A percentile compares a stretch with the other conserved stretches of the same genome.
phyloP scores from a whole-genome alignment of 37 sponge, comb jelly and placozoan genomes.

The Eunapius fragilis region DNA sequence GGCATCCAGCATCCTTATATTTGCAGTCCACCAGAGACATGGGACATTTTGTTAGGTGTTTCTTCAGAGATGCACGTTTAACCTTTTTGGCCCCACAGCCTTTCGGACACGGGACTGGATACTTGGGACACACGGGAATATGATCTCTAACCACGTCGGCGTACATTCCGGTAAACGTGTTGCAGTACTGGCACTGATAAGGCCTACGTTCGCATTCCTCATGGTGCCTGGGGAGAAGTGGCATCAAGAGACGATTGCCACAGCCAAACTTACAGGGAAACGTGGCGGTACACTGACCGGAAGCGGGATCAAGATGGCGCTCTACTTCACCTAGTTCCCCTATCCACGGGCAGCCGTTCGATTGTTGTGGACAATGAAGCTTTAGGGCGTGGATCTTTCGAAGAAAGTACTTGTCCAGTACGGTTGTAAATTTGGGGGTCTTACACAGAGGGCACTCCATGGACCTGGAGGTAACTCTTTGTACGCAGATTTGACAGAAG shows the following conservation, averaged over 20 bases:
- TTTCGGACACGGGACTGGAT: constrained; percentile 43
- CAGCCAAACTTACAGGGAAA: constrained; percentile 22
- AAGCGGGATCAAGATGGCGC: constrained; percentile 29
- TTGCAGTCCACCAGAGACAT: background rate
- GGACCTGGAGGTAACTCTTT: background rate
- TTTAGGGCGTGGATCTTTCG: constrained; percentile 30
- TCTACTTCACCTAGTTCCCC: constrained; percentile 30
- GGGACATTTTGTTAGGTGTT: background rate
- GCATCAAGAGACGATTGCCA: background rate
- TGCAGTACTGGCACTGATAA: constrained; percentile 32
- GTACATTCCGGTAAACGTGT: background rate
- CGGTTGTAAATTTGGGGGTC: constrained; percentile 15
- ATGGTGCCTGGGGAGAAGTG: constrained; percentile 6
- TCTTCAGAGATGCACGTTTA: background rate
- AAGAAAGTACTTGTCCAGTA: constrained; percentile 21
- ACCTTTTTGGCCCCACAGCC: constrained; percentile 27
- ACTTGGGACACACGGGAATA: constrained; percentile 26
- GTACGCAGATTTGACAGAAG: constrained; percentile 43
- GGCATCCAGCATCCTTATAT: background rate
- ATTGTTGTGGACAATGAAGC: constrained; percentile 43
- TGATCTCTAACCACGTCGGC: constrained; percentile 34
- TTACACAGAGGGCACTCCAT: constrained; percentile 50
- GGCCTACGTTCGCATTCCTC: constrained; percentile 25
- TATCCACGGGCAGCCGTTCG: constrained; percentile 53
- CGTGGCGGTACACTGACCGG: constrained; percentile 20